phyloP scores from a whole-genome alignment of 2,113 vertebrate species.

The Cyprinus carpio region DNA sequence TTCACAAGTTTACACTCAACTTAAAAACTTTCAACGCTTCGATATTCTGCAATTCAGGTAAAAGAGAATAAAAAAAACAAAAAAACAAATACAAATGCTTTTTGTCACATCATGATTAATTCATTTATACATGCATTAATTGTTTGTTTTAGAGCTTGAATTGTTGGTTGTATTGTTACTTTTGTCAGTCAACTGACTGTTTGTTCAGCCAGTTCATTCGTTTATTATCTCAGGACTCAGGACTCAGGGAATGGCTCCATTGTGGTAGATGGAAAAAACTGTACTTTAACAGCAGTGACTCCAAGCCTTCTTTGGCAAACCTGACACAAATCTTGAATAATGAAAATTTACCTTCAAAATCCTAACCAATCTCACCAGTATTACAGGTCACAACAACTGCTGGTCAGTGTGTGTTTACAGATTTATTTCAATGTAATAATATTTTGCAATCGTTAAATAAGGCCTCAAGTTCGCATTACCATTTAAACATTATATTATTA shows the following conservation, averaged over 20 bases:
- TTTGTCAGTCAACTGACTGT: neutral
- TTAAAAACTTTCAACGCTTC: neutral
- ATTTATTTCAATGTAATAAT: too few species aligned
- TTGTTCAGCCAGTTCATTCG: neutral
- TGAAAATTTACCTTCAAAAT: neutral
- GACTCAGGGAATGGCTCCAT: neutral
- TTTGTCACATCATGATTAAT: neutral
- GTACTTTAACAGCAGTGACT: neutral
- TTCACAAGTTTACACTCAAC: accelerated
- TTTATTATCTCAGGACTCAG: neutral
- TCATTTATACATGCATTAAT: neutral
- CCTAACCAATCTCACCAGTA: accelerated
- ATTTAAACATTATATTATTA: neutral
- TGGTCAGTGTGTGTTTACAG: neutral
- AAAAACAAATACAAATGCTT: neutral
- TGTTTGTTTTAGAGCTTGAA: neutral
- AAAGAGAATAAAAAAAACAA: neutral
- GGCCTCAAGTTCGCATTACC: neutral
- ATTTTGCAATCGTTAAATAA: too few species aligned
- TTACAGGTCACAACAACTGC: neutral
- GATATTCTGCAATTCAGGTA: neutral
- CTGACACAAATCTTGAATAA: too few species aligned
- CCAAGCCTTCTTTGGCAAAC: neutral
- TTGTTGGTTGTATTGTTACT: neutral
- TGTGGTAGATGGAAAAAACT: neutral